Conservation (phyloP, 2,888 invertebrate species). For the Iphiclides podalirius region DNA sequence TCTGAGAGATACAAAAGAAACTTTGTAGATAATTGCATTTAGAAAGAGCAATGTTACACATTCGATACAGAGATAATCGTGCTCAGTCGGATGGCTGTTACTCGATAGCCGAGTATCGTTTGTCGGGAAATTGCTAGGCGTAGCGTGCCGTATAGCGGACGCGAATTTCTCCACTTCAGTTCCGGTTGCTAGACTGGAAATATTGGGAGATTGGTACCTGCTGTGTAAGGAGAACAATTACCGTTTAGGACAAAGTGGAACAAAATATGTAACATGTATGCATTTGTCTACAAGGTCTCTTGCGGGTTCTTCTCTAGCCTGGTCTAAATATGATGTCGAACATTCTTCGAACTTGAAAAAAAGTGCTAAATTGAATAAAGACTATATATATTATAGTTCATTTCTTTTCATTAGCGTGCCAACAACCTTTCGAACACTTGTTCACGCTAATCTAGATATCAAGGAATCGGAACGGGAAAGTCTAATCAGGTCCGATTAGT, state of each 20-base stretch:
- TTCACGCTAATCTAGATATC: no score
- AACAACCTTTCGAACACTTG: no score
- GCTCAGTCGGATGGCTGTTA: conserved; percentile 32
- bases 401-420: no score
- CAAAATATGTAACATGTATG: no score
- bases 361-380: no score
- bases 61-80: conserved; percentile 13
- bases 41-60: conserved; percentile 5
- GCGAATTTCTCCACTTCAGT: conserved; percentile 52
- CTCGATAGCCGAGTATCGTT: conserved; percentile 47
- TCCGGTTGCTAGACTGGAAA: conserved; percentile 54
- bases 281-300: no score
- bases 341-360: no score
- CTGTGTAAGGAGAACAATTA: no score
- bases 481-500: conserved; percentile 15
- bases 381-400: no score
- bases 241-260: no score
- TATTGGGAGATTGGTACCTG: conserved; percentile 33
- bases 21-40: not conserved
- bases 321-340: no score
- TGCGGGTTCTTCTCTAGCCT: no score
- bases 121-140: conserved; percentile 35
- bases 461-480: conserved; percentile 5
- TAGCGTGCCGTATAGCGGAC: conserved; percentile 30
- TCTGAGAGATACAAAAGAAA: not conserved